phyloP scores from a whole-genome alignment of 2,797 vertebrate genomes.

The Iguana delicatissima region DNA sequence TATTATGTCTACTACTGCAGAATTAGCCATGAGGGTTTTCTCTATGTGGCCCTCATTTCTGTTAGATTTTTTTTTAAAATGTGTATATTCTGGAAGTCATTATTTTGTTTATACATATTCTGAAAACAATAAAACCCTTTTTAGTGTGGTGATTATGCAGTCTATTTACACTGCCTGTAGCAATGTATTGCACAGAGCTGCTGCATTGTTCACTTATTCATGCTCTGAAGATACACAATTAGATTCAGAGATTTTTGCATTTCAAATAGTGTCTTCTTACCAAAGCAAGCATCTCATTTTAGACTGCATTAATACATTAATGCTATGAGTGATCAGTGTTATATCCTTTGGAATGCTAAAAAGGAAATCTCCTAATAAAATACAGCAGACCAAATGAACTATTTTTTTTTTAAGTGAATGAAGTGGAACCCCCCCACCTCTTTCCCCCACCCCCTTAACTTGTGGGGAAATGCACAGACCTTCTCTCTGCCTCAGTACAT shows the following conservation, averaged over 20 bases:
- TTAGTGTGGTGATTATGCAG: conserved; percentile 8
- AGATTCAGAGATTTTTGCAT: conserved; percentile 43
- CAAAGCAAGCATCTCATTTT: conserved; percentile 68
- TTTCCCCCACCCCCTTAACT: not conserved
- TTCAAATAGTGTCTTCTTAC: conserved; percentile 67
- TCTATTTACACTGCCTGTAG: conserved; percentile 15
- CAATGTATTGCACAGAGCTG: not conserved
- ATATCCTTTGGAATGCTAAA: conserved; percentile 55
- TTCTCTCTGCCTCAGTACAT: conserved; percentile 60
- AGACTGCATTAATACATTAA: conserved; percentile 66
- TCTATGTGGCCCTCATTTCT: not conserved
- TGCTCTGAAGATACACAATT: conserved; percentile 34
- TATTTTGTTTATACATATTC: not conserved
- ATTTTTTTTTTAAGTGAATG: conserved; percentile 62
- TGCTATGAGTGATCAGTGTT: conserved; percentile 70
- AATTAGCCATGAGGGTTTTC: not conserved
- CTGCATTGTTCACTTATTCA: conserved; percentile 21
- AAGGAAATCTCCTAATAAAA: conserved; percentile 60
- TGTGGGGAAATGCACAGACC: conserved; percentile 49
- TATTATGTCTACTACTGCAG: not conserved
- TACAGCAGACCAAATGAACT: conserved; percentile 58
- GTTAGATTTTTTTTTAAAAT: not conserved
- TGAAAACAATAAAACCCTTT: conserved; percentile 28
- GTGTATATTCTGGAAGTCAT: conserved; percentile 19
- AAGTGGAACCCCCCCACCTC: conserved; percentile 32